Evolutionary conservation across 1,140 invertebrate species (phyloP).

Genomic region (Drosophila triauraria): DNA sequence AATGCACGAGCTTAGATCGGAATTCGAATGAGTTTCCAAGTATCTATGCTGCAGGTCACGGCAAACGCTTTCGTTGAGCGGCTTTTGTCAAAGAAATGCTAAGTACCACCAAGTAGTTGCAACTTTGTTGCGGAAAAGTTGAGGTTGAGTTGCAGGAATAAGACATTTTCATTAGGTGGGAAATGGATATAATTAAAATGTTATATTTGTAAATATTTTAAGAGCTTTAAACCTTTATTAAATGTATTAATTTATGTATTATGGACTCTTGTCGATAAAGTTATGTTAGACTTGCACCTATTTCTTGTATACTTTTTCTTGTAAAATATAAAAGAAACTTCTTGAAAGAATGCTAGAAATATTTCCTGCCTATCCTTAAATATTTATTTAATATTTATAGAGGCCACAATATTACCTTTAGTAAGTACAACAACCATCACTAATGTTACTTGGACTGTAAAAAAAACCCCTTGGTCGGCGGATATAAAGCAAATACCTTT

Average conservation of each 20-base stretch:
- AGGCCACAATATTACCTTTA: background rate
- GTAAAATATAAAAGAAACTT: no score
- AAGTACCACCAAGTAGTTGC: background rate
- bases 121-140: background rate
- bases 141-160: background rate
- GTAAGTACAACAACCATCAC: background rate
- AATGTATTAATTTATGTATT: background rate
- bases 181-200: background rate
- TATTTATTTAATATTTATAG: no score
- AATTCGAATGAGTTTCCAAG: slow-evolving; percentile 35
- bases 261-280: background rate
- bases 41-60: slow-evolving; percentile 8
- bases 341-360: no score
- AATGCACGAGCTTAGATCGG: slow-evolving; percentile 44
- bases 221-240: background rate
- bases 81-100: slow-evolving; percentile 24
- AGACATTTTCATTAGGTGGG: no score
- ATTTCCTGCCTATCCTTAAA: background rate
- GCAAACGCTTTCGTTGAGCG: slow-evolving; percentile 9
- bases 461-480: slow-evolving; percentile 3
- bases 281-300: background rate
- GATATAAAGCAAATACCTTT: slow-evolving; percentile 41
- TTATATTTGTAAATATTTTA: background rate
- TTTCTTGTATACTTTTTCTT: no score
- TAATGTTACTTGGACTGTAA: slow-evolving; percentile 14